Evolutionary conservation across 2,888 invertebrate genomes (phyloP).

Genomic region (Crioceris asparagi): DNA sequence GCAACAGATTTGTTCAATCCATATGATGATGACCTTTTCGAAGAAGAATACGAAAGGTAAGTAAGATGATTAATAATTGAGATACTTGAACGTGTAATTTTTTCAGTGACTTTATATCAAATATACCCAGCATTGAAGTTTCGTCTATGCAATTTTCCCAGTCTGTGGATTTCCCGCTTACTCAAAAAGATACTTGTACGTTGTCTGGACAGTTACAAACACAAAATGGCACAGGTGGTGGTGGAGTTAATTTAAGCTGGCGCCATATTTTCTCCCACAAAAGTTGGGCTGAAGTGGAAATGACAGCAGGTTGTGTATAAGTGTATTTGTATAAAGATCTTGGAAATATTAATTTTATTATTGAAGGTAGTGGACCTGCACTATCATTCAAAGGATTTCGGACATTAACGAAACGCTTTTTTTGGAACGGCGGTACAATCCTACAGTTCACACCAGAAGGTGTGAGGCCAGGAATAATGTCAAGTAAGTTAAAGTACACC

Average conservation of each 20-base stretch:
- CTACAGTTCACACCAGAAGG: constrained; percentile 70
- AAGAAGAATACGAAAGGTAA: constrained; percentile 34
- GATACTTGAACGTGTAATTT: constrained; percentile 2
- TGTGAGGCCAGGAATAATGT: constrained; percentile 62
- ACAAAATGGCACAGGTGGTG: constrained; percentile 79
- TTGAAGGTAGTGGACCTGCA: constrained; percentile 56
- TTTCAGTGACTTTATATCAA: constrained; percentile 22
- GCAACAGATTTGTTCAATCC: constrained; percentile 90
- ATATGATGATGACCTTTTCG: constrained; percentile 54
- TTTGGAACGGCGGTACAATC: constrained; percentile 64
- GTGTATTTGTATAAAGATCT: background rate
- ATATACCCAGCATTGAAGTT: constrained; percentile 70
- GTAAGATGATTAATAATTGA: constrained; percentile 5
- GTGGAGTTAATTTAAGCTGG: constrained; percentile 66
- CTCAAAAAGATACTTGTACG: constrained; percentile 72
- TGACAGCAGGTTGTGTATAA: constrained; percentile 56
- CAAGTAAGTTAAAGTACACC: constrained; percentile 66
- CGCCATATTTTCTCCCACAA: constrained; percentile 70
- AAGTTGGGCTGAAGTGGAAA: constrained; percentile 80
- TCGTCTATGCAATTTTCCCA: constrained; percentile 89
- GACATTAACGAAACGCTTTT: constrained; percentile 60
- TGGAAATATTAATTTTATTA: no score
- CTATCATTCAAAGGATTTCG: constrained; percentile 70
- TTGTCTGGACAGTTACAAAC: constrained; percentile 74
- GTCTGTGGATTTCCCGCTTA: constrained; percentile 87